phyloP scores from a whole-genome alignment of 2,797 vertebrate genomes.

The Hafferia zeledoni region DNA sequence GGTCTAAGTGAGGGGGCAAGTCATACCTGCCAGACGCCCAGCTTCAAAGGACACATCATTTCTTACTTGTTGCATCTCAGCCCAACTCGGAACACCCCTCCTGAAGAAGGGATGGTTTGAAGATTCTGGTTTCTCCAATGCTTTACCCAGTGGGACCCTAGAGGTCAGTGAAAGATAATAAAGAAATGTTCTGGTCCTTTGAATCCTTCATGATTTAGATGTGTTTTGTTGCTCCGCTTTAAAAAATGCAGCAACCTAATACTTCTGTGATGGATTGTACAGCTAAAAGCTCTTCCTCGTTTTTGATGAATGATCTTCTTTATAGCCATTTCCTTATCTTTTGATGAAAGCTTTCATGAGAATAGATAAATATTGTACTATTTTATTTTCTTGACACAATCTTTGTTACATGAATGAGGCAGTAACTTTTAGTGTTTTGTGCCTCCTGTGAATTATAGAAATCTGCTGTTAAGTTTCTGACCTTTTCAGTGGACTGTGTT shows the following conservation, averaged over 20 bases:
- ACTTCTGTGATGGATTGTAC: background rate
- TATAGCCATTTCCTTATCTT: background rate
- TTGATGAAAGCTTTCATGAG: constrained; percentile 10
- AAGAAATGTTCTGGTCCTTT: background rate
- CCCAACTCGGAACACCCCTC: background rate
- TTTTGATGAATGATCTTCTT: constrained; percentile 1
- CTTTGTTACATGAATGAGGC: constrained; percentile 48
- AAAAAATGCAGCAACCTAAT: background rate
- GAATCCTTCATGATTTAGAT: background rate
- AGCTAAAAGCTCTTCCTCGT: background rate
- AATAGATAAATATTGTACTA: constrained; percentile 53
- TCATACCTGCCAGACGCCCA: fast-evolving
- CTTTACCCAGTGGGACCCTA: background rate
- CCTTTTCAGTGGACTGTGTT: constrained; percentile 38
- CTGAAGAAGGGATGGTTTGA: background rate
- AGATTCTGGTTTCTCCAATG: background rate
- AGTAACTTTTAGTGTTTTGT: constrained; percentile 19
- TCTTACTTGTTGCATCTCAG: background rate
- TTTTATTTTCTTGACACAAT: constrained; percentile 57
- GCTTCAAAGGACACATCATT: background rate
- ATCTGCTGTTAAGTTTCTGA: constrained; percentile 33
- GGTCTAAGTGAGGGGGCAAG: fast-evolving
- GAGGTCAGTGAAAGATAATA: background rate
- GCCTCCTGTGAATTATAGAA: constrained; percentile 39
- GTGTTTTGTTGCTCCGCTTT: background rate